Conservation (phyloP, 2,113 vertebrate species). For the Jacana jacana region DNA sequence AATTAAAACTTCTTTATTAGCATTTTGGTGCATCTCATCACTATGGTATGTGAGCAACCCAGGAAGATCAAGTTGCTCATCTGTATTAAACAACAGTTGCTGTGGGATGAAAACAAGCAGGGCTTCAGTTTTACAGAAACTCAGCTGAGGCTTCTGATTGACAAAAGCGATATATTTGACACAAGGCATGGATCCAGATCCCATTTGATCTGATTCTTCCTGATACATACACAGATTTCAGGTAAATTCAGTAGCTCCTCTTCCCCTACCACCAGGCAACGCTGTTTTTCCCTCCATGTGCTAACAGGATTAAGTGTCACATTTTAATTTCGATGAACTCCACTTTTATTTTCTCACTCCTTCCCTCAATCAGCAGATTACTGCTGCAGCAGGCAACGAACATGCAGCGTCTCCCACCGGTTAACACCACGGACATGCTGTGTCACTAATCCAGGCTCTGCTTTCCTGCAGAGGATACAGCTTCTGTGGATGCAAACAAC, state of each 20-base stretch:
- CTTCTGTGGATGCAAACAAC: constrained; percentile 74
- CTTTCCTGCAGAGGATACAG: constrained; percentile 75
- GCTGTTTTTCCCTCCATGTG: constrained; percentile 11
- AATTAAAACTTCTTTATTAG: not conserved
- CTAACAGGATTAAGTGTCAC: constrained; percentile 47
- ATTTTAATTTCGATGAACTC: constrained; percentile 60
- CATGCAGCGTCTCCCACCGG: constrained; percentile 46
- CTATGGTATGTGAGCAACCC: not conserved
- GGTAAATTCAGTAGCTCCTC: constrained; percentile 5
- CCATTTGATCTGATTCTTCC: constrained; percentile 13
- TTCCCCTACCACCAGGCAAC: not conserved
- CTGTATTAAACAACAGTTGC: constrained; percentile 44
- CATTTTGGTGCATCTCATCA: not conserved
- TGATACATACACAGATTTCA: constrained; percentile 2
- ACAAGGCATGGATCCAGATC: not conserved
- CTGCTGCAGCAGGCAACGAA: constrained; percentile 35
- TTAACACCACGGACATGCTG: constrained; percentile 47
- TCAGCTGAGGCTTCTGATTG: constrained; percentile 38
- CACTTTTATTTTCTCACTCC: constrained; percentile 57
- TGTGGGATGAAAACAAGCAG: constrained; percentile 23
- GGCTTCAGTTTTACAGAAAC: constrained; percentile 25
- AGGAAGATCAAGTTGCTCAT: constrained; percentile 36
- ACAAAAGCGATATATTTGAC: not conserved
- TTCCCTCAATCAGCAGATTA: constrained; percentile 52
- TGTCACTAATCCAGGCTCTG: constrained; percentile 69